Evolutionary conservation across 2,113 vertebrate species (phyloP), one percentile per base, ranked within the genome.

Genomic region (Salvelinus sp.): DNA sequence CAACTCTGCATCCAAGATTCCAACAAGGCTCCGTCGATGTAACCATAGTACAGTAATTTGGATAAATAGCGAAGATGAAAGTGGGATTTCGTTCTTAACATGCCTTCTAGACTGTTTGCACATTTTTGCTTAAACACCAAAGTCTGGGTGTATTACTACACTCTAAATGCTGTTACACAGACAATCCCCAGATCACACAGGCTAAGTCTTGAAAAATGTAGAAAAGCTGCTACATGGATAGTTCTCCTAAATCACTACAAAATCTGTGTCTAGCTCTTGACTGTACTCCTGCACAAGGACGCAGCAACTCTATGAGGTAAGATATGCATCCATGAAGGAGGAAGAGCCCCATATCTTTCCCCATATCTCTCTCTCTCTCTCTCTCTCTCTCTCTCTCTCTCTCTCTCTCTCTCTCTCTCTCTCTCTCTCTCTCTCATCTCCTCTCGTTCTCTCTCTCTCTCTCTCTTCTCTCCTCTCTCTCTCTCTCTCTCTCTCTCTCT

Each of bases 81-180:
- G 91, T 71, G 0, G 77, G 80, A 88, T 83, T 87, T 79, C 67
- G 83, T 83, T 86, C 83, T 83, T 83, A 89, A 89, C 87, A 88
- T 86, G 86, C 85, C 87, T 82, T 78, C 71, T 57, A 87, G 88
- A 88, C 83, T 88, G 83, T 83, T 83, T 82, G 83, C 82, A 88
- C 83, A 81, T 90, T 89, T 88, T 81, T 84, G 70, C 82, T 57
- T 86, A 88, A 82, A 77, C 79, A 79, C 84, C 79, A 63, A 84
- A 66, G 85, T 86, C 90, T 87, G 88, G 81, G 79, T 87, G 78
- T 89, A 85, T 88, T 89, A 92, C 92, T 90, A 88, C 87, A 83
- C 77, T 88, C 86, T 86, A 86, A 88, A 83, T 77, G 79, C 76
- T 76, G 69, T 22, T 62, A 62, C 58, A 62, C n/a, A 62, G 63